A percentile compares a stretch with the other conserved stretches of the same genome.
These are phyloP conservation scores for Bhutanitis thaidina DNA, from an alignment of 2,888 invertebrate species.

Conservation along the genomic window DNA sequence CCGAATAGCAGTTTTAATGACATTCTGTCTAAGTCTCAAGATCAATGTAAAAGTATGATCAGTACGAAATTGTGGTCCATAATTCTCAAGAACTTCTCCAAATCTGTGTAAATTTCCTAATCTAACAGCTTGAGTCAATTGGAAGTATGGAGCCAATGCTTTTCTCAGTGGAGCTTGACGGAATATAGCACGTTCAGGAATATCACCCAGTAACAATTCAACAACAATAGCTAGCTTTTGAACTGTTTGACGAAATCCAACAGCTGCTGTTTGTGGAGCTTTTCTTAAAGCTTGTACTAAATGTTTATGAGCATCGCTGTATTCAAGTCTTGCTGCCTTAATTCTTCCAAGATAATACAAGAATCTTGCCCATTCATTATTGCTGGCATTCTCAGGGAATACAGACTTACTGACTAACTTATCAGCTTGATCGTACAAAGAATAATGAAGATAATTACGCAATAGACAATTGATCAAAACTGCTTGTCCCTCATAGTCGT, in stretches of 20 bases:
- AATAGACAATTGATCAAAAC: conserved; percentile 97
- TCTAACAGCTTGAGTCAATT: conserved; percentile 97
- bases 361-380: conserved; percentile 99
- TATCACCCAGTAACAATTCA: conserved; percentile 96
- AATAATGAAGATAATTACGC: conserved; percentile 96
- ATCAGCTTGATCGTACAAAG: conserved; percentile 97
- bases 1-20: conserved; percentile 98
- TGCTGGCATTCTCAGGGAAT: conserved; percentile 97
- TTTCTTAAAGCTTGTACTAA: conserved; percentile 96
- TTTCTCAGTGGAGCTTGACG: conserved; percentile 93
- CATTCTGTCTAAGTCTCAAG: conserved; percentile 97
- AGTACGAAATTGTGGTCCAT: conserved; percentile 93
- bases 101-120: conserved; percentile 96
- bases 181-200: conserved; percentile 97
- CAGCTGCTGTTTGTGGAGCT: conserved; percentile 98
- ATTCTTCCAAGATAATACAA: conserved; percentile 98
- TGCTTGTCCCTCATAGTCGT: conserved; percentile 98
- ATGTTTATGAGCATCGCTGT: conserved; percentile 98
- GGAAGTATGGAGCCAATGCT: conserved; percentile 96
- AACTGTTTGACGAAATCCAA: conserved; percentile 98
- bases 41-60: conserved; percentile 98
- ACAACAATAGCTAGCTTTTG: conserved; percentile 97
- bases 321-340: conserved; percentile 98
- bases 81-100: conserved; percentile 94
- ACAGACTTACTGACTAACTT: conserved; percentile 98